Conservation (phyloP, 2,797 vertebrate species). For the Dipus sagitta region DNA sequence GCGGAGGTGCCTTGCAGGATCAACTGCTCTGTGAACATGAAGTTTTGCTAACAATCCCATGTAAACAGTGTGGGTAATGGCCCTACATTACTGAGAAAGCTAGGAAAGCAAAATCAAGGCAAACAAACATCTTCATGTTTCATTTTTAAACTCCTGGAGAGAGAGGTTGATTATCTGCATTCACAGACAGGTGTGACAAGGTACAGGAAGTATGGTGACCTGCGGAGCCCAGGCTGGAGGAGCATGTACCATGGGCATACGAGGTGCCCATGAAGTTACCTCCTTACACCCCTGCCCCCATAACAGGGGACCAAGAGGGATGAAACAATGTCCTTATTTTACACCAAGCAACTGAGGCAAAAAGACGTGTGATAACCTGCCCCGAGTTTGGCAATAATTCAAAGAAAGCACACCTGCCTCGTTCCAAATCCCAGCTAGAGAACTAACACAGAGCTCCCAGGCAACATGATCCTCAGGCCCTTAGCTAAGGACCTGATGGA, state of each 20-base stretch:
- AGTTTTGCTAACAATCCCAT: neutral
- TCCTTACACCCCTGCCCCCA: neutral
- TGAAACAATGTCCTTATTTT: neutral
- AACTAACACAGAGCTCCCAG: neutral
- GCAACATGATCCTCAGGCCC: neutral
- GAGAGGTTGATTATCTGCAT: neutral
- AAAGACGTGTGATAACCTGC: neutral
- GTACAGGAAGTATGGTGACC: neutral
- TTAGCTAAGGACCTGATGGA: neutral
- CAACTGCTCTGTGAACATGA: neutral
- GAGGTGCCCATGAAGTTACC: neutral
- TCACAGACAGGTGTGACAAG: neutral
- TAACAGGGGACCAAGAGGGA: neutral
- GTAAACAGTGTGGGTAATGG: neutral
- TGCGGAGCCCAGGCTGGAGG: neutral
- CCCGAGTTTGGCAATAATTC: neutral
- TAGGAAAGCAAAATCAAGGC: neutral
- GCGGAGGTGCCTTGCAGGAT: neutral
- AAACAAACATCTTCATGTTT: neutral
- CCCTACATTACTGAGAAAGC: constrained; percentile 36
- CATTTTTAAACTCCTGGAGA: constrained; percentile 1
- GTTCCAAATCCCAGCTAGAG: neutral
- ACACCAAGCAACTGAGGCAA: neutral
- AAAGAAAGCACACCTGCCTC: neutral
- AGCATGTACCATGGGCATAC: neutral